phyloP scores from a whole-genome alignment of 1,140 invertebrate species.

The Aradophagus sp. region DNA sequence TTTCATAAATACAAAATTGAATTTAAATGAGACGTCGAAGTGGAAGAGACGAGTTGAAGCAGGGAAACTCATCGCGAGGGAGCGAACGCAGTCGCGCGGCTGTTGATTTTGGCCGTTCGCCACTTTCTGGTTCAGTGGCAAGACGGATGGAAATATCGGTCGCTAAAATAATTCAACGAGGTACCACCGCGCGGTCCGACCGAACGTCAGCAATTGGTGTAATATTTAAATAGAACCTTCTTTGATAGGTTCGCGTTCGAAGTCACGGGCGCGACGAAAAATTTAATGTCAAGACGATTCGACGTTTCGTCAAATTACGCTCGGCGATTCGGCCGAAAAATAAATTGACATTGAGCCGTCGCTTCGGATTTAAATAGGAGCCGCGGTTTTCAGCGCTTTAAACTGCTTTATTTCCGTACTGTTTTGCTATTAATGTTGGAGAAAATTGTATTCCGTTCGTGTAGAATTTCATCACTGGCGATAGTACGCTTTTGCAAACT shows the following conservation, averaged over 20 bases:
- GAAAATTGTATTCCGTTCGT: no score
- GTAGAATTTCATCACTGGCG: no score
- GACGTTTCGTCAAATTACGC: constrained; percentile 16
- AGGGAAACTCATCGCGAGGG: constrained; percentile 48
- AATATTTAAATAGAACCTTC: constrained; percentile 57
- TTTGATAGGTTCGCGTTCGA: constrained; percentile 42
- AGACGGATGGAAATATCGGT: constrained; percentile 61
- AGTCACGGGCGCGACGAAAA: constrained; percentile 36
- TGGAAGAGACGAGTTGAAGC: constrained; percentile 49
- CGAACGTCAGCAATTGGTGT: constrained; percentile 52
- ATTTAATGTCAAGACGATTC: constrained; percentile 28
- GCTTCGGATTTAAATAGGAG: no score
- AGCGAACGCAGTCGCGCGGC: constrained; percentile 49
- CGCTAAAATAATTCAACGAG: constrained; percentile 62
- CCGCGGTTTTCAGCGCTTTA: no score
- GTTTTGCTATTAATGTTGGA: no score
- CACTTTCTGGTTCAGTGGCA: constrained; percentile 56
- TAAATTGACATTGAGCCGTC: no score
- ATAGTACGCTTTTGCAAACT: no score
- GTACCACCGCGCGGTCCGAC: constrained; percentile 50
- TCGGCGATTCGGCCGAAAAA: no score
- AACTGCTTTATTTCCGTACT: no score
- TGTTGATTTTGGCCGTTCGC: constrained; percentile 59
- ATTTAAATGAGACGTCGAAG: constrained; percentile 55
- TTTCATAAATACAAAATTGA: constrained; percentile 47